Conservation (phyloP, 2,888 invertebrate species). For the Tipula lateralis region DNA sequence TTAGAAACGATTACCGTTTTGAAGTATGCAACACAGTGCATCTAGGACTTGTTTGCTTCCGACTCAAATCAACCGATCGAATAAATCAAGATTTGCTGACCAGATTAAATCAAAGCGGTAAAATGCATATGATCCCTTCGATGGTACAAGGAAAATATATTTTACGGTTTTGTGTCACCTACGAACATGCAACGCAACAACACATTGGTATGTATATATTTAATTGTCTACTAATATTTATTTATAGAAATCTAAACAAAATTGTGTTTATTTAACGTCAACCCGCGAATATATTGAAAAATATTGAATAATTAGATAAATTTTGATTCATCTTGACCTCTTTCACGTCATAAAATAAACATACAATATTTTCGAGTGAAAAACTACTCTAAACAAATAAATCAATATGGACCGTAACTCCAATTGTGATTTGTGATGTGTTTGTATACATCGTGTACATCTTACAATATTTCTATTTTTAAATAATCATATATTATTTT, state of each 20-base stretch:
- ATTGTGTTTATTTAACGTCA: background rate
- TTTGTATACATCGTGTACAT: background rate
- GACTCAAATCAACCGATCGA: slow-evolving; percentile 64
- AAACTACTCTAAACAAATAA: background rate
- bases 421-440: background rate
- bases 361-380: background rate
- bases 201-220: slow-evolving; percentile 55
- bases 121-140: slow-evolving; percentile 81
- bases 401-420: background rate
- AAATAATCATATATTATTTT: background rate
- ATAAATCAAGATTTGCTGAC: slow-evolving; percentile 72
- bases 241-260: background rate
- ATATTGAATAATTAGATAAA: slow-evolving; percentile 24
- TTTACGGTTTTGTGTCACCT: slow-evolving; percentile 74
- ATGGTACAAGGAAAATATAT: slow-evolving; percentile 70
- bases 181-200: slow-evolving; percentile 68
- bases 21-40: slow-evolving; percentile 72
- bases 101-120: slow-evolving; percentile 74
- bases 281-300: background rate
- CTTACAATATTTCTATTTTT: background rate
- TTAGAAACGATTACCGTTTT: slow-evolving; percentile 65
- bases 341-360: background rate
- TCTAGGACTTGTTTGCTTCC: slow-evolving; percentile 73
- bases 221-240: background rate
- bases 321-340: slow-evolving; percentile 25